A percentile compares a stretch with the other conserved stretches of the same genome.
Conservation (phyloP, 2,113 vertebrate genomes). For the Odocoileus hemionus region DNA sequence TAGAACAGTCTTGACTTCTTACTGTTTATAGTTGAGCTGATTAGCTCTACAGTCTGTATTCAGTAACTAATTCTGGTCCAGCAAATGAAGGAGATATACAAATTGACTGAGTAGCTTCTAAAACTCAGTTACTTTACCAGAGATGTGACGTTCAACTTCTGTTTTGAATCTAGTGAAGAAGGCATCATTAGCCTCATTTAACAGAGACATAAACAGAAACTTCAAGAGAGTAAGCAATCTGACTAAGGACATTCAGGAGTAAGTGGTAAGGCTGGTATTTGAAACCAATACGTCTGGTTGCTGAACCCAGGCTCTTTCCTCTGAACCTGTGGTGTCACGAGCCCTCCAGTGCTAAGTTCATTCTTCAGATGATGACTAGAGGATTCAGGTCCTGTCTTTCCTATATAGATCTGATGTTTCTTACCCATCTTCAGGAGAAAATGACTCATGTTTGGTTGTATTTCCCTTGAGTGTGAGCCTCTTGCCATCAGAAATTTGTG, state of each 20-base stretch:
- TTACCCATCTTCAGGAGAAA: neutral
- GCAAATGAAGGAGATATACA: neutral
- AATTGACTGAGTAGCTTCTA: neutral
- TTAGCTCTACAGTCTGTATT: neutral
- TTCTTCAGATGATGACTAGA: neutral
- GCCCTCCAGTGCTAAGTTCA: neutral
- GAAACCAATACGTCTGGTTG: neutral
- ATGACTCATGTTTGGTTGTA: neutral
- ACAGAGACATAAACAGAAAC: neutral
- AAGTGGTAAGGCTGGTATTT: neutral
- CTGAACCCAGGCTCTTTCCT: neutral
- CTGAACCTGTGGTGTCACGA: fast-evolving
- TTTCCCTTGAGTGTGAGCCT: neutral
- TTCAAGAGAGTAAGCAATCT: neutral
- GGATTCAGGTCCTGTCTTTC: neutral
- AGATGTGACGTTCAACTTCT: neutral
- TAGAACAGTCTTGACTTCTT: neutral
- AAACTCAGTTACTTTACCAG: neutral
- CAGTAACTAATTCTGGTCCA: neutral
- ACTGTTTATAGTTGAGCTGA: neutral
- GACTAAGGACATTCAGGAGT: neutral
- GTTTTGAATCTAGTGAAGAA: neutral
- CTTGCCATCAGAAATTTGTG: neutral
- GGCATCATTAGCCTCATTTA: neutral
- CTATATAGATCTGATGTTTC: neutral